Base-by-base conservation (phyloP, 2,113 vertebrate species). In the Pipa parva region DNA sequence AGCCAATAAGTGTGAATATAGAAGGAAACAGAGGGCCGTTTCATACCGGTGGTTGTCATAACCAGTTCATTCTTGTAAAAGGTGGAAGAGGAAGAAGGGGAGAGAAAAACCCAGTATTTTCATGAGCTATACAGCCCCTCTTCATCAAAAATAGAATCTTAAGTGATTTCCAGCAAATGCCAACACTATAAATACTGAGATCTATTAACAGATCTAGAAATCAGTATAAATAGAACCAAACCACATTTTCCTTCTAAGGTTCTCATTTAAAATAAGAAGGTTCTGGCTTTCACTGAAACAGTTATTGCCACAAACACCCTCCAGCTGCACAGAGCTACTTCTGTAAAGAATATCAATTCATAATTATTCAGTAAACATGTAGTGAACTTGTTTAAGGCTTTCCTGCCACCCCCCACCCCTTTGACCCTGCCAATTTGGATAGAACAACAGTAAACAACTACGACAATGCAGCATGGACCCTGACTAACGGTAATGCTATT, bases 1-100 rank as follows among this genome's bases (percentile, higher is more conserved):
- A 55, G 63, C 42, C 28, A 67, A 11, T 17, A 36, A 29, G 26
- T 28, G 63, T 36, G 36, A 42, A 49, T 64, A 17, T n/a, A 5
- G 27, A 26, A 28, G 55, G 21, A 26, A 65, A 65, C 63, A 65
- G 63, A 65, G 63, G n/a, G 25, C 52, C 37, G 21, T 45, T 65
- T 65, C 54, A 65, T 46, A 45, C 2, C 11, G 33, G 3, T 2
- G 56, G 63, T 65, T 65, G 54, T 65, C 37, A 65, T 65, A 56
- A 65, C 64, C 55, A 21, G 42, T 37, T 67, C 42, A 59, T 28
- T 13, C 24, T n/a, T 59, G 42, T 54, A 36, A 59, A 56, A 20
- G 50, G 22, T 33, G 24, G 15, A 28, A 65, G 17, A 18, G 21
- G 42, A 36, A 6, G 15, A 26, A 48, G 15, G 8, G 0, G 42